phyloP scores from a whole-genome alignment of 1,140 invertebrate species.

The Drosophila micromelanica region DNA sequence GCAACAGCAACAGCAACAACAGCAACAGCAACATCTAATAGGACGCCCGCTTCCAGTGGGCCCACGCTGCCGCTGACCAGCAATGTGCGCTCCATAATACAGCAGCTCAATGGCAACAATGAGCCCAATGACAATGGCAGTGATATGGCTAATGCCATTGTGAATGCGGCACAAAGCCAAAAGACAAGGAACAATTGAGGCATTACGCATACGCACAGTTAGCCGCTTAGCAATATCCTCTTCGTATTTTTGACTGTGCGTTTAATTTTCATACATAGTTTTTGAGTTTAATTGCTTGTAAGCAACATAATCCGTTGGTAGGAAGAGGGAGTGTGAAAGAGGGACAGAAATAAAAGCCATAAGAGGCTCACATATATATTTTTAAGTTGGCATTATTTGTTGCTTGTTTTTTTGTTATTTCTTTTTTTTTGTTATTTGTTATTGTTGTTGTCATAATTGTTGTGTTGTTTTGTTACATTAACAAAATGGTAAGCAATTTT shows the following conservation, averaged over 20 bases:
- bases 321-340: not conserved
- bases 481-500: slow-evolving; percentile 82
- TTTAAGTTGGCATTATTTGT: slow-evolving; percentile 23
- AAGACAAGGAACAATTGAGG: slow-evolving; percentile 43
- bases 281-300: slow-evolving; percentile 25
- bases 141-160: slow-evolving; percentile 39
- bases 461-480: slow-evolving; percentile 77
- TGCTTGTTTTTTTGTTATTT: slow-evolving; percentile 37
- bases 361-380: slow-evolving; percentile 1
- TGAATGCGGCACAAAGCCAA: slow-evolving; percentile 29
- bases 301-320: not conserved
- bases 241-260: slow-evolving; percentile 11
- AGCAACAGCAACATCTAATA: not conserved
- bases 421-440: slow-evolving; percentile 56
- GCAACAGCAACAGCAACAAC: not conserved
- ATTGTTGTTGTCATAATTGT: slow-evolving; percentile 66
- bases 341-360: not conserved
- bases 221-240: not conserved
- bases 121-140: slow-evolving; percentile 46
- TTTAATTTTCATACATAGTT: slow-evolving; percentile 29
- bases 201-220: slow-evolving; percentile 3
- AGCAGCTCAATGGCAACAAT: slow-evolving; percentile 66
- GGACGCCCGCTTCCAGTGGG: slow-evolving; percentile 28
- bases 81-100: slow-evolving; percentile 77
- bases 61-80: slow-evolving; percentile 60